These are phyloP conservation scores for Caenorhabditis japonica DNA, from an alignment of 2,888 invertebrate genomes.

Conservation along the genomic window DNA sequence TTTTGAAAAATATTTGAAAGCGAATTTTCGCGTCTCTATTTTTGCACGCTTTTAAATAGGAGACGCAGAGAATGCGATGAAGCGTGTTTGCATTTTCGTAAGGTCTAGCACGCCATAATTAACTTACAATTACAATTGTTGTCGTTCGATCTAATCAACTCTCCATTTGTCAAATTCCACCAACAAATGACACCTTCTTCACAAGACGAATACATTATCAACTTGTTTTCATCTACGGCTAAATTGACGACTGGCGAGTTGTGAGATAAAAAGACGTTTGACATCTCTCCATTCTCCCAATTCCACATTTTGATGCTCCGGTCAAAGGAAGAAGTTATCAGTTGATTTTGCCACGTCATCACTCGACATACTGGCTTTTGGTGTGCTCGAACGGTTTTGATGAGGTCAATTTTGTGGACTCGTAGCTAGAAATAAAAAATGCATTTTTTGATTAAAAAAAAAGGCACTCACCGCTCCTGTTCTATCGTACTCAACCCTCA, in stretches of 20 bases:
- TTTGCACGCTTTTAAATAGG: too few species aligned
- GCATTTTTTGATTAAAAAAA: not conserved
- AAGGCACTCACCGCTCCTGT: conserved; percentile 1
- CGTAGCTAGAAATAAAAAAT: conserved; percentile 22
- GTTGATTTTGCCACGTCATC: conserved; percentile 23
- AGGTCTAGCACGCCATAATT: too few species aligned
- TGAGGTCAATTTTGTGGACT: conserved; percentile 44
- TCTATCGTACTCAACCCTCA: conserved; percentile 49
- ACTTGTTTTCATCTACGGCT: not conserved
- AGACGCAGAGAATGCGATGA: too few species aligned
- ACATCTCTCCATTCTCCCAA: conserved; percentile 47
- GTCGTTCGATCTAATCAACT: conserved; percentile 48
- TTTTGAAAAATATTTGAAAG: too few species aligned
- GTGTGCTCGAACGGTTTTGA: conserved; percentile 54
- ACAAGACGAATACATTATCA: conserved; percentile 65
- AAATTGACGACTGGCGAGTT: conserved; percentile 61
- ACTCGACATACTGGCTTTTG: conserved; percentile 60
- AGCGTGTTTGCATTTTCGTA: too few species aligned
- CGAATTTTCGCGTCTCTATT: too few species aligned
- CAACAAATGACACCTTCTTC: conserved; percentile 72
- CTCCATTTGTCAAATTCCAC: conserved; percentile 67
- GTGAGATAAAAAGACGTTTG: conserved; percentile 67
- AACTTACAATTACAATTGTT: conserved; percentile 32
- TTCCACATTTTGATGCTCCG: conserved; percentile 64
- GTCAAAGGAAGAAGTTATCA: conserved; percentile 50